These are phyloP conservation scores for Bombus consobrinus DNA, from an alignment of 1,140 invertebrate species.

Conservation along the genomic window DNA sequence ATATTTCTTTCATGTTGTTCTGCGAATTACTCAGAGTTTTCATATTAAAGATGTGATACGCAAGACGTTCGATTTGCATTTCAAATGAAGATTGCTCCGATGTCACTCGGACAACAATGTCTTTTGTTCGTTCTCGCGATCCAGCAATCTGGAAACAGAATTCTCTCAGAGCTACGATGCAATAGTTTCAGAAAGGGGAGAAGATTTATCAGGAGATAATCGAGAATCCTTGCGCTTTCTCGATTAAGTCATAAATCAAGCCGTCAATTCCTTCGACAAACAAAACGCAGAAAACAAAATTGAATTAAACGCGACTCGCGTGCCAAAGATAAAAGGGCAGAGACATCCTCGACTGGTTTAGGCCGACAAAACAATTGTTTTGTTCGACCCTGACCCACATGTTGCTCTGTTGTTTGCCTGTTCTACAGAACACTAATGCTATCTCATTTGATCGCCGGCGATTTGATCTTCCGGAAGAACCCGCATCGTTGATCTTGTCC, in stretches of 20 bases:
- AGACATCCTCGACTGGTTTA: slow-evolving; percentile 38
- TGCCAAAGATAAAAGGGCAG: slow-evolving; percentile 32
- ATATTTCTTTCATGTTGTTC: background rate
- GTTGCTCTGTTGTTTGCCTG: slow-evolving; percentile 4
- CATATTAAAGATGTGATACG: background rate
- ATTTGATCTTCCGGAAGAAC: background rate
- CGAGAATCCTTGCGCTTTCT: background rate
- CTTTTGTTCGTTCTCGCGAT: background rate
- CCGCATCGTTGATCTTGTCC: background rate
- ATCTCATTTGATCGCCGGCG: background rate
- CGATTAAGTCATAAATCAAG: slow-evolving; percentile 21
- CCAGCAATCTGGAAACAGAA: background rate
- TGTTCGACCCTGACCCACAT: slow-evolving; percentile 57
- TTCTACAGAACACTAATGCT: slow-evolving; percentile 9
- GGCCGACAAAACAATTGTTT: slow-evolving; percentile 44
- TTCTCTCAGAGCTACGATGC: background rate
- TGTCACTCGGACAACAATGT: background rate
- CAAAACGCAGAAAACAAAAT: background rate
- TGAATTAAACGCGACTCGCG: background rate
- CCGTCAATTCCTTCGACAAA: slow-evolving; percentile 31
- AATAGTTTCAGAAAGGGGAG: slow-evolving; percentile 8
- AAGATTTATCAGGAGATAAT: slow-evolving; percentile 26
- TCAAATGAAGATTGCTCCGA: background rate
- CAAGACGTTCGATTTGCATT: background rate
- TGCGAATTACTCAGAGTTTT: no score